These are phyloP conservation scores for Battus philenor DNA, from an alignment of 1,140 invertebrate species.

Conservation along the genomic window DNA sequence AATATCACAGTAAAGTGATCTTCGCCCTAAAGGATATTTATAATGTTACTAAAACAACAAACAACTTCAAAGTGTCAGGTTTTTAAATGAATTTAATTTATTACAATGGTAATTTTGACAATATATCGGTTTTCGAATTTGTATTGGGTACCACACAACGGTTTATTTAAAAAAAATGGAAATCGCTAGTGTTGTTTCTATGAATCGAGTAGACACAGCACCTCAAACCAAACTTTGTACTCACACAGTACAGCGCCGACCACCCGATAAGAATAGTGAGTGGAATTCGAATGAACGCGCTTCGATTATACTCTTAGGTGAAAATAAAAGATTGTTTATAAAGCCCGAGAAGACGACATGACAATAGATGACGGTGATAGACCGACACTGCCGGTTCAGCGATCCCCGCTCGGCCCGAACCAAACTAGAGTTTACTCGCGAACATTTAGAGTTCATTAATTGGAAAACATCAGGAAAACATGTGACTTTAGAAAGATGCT, in stretches of 20 bases:
- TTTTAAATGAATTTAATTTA: too few species aligned
- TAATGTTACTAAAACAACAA: too few species aligned
- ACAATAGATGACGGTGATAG: constrained; percentile 67
- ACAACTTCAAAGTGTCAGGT: too few species aligned
- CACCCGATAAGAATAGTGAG: constrained; percentile 68
- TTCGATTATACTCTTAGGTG: constrained; percentile 68
- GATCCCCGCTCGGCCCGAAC: constrained; percentile 30
- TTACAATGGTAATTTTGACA: too few species aligned
- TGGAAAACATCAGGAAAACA: constrained; percentile 56
- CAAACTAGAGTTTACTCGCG: constrained; percentile 58
- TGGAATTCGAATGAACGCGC: constrained; percentile 63
- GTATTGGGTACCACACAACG: too few species aligned
- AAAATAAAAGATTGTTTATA: constrained; percentile 75
- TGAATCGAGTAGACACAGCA: constrained; percentile 58
- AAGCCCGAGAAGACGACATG: constrained; percentile 65
- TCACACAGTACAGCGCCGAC: constrained; percentile 55
- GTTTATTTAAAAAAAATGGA: too few species aligned
- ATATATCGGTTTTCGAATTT: too few species aligned
- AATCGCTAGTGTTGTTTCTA: too few species aligned
- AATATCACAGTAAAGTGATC: too few species aligned
- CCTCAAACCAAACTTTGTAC: constrained; percentile 68
- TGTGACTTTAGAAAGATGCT: constrained; percentile 69
- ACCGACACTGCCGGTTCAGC: constrained; percentile 35
- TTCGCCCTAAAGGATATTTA: too few species aligned
- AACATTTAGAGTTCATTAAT: constrained; percentile 70